Base-by-base conservation (phyloP, 92 coral and sea anemone species). In the Porites evermanni region DNA sequence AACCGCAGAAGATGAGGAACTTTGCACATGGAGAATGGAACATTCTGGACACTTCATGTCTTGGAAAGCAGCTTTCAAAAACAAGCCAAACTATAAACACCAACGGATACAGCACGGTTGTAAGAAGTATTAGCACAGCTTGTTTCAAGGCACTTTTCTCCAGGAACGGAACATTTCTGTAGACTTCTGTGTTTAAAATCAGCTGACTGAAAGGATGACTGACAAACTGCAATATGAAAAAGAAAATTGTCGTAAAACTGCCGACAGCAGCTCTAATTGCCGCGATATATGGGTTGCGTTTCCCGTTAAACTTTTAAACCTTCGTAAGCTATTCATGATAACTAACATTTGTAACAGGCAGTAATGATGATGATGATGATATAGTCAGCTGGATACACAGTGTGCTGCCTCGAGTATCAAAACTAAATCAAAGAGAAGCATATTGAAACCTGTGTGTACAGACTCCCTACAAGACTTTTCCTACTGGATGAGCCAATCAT, bases 171-270 rank as follows among this genome's bases (percentile, higher is more conserved):
- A 88, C 73, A 6, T 89, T 92, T 60, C 75, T 77, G 89, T 95
- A 93, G 21, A 95, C 70, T 20, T 92, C 98, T 18, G 93, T 78
- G 90, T 93, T 95, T 51, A 95, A 80, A 76, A 91, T 79, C 84
- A 91, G 91, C 88, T 95, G 98, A 71, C 95, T 91, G 94, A 91
- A 92, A 7, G 95, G 91, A 88, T 95, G 98, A 8, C 96, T 94
- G 52, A 95, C 97, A 71, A 95, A 95, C 98, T 93, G 82, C 9
- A 75, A 67, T 47, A 74, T 53, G 17, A 78, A 80, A 67, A 16
- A 2, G 63, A 9, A 52, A 82, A 18, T 64, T 20, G 19, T n/a
- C n/a, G 44, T 19, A 11, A 3, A 38, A 38, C 47, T 38, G 47
- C 47, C 47, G 6, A 38, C 47, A 4, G 47, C 0, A 4, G 47